phyloP scores from a whole-genome alignment of 53 echinoderm and acorn worm species.

The Luidia sarsii region DNA sequence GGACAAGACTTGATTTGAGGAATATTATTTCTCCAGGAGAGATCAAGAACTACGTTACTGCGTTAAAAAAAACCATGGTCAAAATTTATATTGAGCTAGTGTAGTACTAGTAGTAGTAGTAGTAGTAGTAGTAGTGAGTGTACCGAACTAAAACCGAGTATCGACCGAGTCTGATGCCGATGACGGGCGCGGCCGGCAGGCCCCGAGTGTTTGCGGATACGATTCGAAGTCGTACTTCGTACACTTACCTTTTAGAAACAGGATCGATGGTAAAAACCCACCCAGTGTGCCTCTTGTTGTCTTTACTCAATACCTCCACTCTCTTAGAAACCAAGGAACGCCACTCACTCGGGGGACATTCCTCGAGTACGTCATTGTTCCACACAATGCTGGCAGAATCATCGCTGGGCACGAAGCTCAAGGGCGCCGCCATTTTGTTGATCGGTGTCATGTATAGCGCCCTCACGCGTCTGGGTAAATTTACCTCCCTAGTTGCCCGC shows the following conservation, averaged over 20 bases:
- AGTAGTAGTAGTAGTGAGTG: too few species aligned
- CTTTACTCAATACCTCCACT: slow-evolving; percentile 50
- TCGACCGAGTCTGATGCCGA: too few species aligned
- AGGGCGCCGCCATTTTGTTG: slow-evolving; percentile 46
- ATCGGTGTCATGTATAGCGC: background rate
- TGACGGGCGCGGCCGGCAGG: too few species aligned
- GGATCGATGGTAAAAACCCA: slow-evolving; percentile 81
- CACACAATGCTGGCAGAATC: background rate
- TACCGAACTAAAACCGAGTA: too few species aligned
- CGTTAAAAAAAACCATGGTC: too few species aligned
- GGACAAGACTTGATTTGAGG: too few species aligned
- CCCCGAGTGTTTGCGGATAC: too few species aligned
- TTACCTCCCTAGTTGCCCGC: too few species aligned
- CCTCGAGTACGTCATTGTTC: slow-evolving; percentile 24
- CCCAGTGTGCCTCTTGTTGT: slow-evolving; percentile 54
- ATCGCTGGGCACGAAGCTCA: background rate
- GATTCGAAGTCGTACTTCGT: background rate
- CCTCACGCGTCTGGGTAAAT: background rate
- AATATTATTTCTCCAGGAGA: too few species aligned
- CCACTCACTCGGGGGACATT: slow-evolving; percentile 49
- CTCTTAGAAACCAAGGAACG: slow-evolving; percentile 62
- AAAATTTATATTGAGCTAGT: too few species aligned
- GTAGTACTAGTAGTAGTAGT: too few species aligned
- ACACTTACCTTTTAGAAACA: slow-evolving; percentile 75
- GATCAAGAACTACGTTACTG: too few species aligned